Percentiles rank a stretch among this genome's conserved stretches.
phyloP scores from a whole-genome alignment of 2,797 vertebrate species.

The Lycodopsis pacificus region DNA sequence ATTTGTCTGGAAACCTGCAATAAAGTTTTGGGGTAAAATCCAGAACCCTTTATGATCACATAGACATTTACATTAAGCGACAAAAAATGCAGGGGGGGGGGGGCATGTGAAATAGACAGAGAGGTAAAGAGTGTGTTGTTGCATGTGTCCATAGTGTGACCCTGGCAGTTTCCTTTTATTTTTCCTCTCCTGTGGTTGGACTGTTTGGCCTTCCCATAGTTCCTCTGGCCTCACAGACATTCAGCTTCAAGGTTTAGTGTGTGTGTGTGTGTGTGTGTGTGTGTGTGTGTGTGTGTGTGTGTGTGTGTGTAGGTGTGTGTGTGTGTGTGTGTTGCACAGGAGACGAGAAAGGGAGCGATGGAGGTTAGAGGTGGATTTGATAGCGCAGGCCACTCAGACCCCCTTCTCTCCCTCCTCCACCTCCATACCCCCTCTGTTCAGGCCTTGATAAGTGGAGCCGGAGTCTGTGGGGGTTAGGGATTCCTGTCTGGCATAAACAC shows the following conservation, averaged over 20 bases:
- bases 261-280: slow-evolving; percentile 44
- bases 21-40: neutral
- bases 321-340: slow-evolving; percentile 29
- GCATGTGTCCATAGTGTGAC: slow-evolving; percentile 49
- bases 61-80: no score
- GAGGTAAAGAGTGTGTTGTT: slow-evolving; percentile 24
- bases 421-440: slow-evolving; percentile 66
- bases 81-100: no score
- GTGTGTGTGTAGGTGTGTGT: slow-evolving; percentile 38
- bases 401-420: slow-evolving; percentile 35
- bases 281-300: slow-evolving; percentile 39
- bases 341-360: slow-evolving; percentile 52
- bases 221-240: slow-evolving; percentile 69
- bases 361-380: slow-evolving; percentile 71
- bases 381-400: slow-evolving; percentile 70
- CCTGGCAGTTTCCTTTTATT: slow-evolving; percentile 55
- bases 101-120: neutral
- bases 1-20: neutral
- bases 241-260: slow-evolving; percentile 71
- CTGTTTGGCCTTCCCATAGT: slow-evolving; percentile 74
- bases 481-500: slow-evolving; percentile 84
- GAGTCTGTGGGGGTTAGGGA: slow-evolving; percentile 85
- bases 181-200: slow-evolving; percentile 54
- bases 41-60: no score
- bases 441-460: slow-evolving; percentile 85